Conservation (phyloP, 2,888 invertebrate genomes). For the Leptogaster cylindrica region DNA sequence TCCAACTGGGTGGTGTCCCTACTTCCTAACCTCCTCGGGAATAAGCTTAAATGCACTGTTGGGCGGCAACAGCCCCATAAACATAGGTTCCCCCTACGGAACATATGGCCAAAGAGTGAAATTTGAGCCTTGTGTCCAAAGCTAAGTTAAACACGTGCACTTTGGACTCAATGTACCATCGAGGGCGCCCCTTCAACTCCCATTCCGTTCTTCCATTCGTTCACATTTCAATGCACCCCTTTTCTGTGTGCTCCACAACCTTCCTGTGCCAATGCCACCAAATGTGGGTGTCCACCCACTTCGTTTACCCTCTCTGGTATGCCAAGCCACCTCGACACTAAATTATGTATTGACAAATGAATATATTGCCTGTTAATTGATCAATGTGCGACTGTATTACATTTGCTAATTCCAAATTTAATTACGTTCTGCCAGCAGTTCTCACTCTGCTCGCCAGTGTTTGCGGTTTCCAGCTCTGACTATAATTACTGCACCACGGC, state of each 20-base stretch:
- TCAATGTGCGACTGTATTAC: conserved; percentile 52
- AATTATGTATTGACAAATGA: conserved; percentile 62
- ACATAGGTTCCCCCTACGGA: conserved; percentile 31
- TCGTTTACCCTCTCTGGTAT: conserved; percentile 13
- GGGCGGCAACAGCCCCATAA: conserved; percentile 41
- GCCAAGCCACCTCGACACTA: conserved; percentile 48
- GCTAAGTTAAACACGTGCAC: conserved; percentile 46
- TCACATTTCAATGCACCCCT: neutral
- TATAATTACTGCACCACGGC: conserved; percentile 46
- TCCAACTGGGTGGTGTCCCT: conserved; percentile 26
- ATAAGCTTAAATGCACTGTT: conserved; percentile 44
- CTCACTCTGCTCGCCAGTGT: conserved; percentile 7
- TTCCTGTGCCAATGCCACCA: neutral
- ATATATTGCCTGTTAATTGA: conserved; percentile 63
- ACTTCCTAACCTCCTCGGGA: conserved; percentile 21
- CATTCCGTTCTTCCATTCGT: neutral
- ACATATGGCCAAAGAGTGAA: conserved; percentile 43
- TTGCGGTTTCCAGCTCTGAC: conserved; percentile 42
- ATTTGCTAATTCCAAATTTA: conserved; percentile 52
- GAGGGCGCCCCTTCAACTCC: neutral
- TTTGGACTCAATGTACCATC: conserved; percentile 15
- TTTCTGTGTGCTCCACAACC: conserved; percentile 16
- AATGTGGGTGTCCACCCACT: neutral
- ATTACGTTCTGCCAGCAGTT: conserved; percentile 47
- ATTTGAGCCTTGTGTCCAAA: conserved; percentile 40